These are phyloP conservation scores for Drosophila quadrilineata DNA, from an alignment of 1,140 invertebrate species.

Conservation along the genomic window DNA sequence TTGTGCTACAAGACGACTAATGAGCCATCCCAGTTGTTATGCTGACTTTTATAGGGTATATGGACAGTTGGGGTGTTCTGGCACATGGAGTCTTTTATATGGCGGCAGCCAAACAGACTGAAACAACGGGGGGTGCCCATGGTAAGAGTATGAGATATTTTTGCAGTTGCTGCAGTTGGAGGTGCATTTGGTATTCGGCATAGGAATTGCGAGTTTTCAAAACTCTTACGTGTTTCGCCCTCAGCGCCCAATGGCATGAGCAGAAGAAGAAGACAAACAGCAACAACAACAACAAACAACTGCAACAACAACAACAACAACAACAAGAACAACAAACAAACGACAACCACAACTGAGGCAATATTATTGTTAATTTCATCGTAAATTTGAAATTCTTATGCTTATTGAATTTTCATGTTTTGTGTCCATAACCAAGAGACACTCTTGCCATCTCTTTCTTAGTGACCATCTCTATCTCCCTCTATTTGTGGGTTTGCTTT, in stretches of 20 bases:
- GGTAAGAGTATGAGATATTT: too few species aligned
- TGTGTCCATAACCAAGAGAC: too few species aligned
- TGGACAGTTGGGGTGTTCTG: constrained; percentile 9
- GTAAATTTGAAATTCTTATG: constrained; percentile 79
- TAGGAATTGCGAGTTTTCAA: not conserved
- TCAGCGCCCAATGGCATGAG: constrained; percentile 52
- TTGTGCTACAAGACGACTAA: too few species aligned
- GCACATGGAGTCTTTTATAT: not conserved
- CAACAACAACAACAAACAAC: too few species aligned
- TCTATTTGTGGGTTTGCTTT: too few species aligned
- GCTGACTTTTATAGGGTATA: constrained; percentile 5
- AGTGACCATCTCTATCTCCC: too few species aligned
- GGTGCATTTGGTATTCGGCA: not conserved
- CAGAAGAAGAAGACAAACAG: too few species aligned
- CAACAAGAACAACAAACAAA: too few species aligned
- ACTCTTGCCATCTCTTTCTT: too few species aligned
- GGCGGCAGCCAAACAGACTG: not conserved
- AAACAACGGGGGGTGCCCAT: constrained; percentile 18
- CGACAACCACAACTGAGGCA: too few species aligned
- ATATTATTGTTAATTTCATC: constrained; percentile 78
- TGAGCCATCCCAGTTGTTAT: too few species aligned
- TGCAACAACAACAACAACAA: too few species aligned
- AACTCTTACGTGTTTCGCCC: constrained; percentile 42
- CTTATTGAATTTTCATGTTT: constrained; percentile 80
- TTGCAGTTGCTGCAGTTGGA: constrained; percentile 13